A percentile compares a stretch with the other conserved stretches of the same genome.
These are phyloP conservation scores for Hecatera dysodea DNA, from an alignment of 2,888 invertebrate species.

Conservation along the genomic window DNA sequence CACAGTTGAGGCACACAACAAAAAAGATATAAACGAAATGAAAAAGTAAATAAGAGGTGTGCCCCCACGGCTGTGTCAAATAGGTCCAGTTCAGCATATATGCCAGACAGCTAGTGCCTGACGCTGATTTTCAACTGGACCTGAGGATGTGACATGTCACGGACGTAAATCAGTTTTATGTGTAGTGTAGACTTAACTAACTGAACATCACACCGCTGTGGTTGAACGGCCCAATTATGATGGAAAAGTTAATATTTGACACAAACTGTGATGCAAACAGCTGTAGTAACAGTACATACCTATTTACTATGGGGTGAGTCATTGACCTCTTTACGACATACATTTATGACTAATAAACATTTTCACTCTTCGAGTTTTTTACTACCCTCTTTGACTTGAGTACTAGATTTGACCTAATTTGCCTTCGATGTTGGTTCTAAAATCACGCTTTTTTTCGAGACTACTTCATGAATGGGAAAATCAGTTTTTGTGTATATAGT, in stretches of 20 bases:
- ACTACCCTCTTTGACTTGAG: constrained; percentile 25
- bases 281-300: constrained; percentile 43
- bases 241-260: constrained; percentile 35
- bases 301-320: constrained; percentile 46
- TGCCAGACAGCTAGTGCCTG: no score
- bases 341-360: constrained; percentile 44
- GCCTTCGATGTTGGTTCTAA: not conserved
- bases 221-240: not conserved
- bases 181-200: no score
- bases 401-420: constrained; percentile 33
- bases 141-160: no score
- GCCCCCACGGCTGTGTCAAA: no score
- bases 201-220: constrained; percentile 9
- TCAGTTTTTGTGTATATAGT: not conserved
- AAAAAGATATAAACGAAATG: no score
- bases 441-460: constrained; percentile 11
- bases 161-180: no score
- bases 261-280: constrained; percentile 36
- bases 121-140: no score
- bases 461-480: constrained; percentile 3
- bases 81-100: no score
- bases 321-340: constrained; percentile 57
- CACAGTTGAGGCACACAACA: no score
- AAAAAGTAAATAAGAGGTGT: no score
- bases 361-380: constrained; percentile 11